Base-by-base conservation (phyloP, 2,888 invertebrate species). In the Tipula helvola region DNA sequence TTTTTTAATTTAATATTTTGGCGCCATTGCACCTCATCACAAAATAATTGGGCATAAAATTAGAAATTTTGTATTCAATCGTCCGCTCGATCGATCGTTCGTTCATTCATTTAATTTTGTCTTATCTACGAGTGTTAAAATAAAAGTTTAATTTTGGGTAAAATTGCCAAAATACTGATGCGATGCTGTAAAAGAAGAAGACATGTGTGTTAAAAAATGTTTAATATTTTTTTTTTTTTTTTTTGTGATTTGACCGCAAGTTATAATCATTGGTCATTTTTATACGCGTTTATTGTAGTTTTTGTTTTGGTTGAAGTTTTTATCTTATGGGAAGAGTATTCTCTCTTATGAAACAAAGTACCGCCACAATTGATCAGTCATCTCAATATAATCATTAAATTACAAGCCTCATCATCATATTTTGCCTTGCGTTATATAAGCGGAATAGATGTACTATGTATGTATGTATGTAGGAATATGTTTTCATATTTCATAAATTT, bases 341-440 rank as follows among this genome's bases (percentile, higher is more conserved):
- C 71, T n/a, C 71, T 28, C 52, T n/a, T 10, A 71, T 10, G 71
- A 71, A 71, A 71, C 71, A 71, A 71, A 71, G 71, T 71, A 71
- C 71, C 71, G 71, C 71, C 71, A 71, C 71, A 71, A 71, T 71
- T 71, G 71, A 71, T 71, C 71, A 71, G 71, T 71, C 71, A 71
- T 71, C 71, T 71, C 71, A 71, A 71, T 71, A 71, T 71, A 71
- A 71, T 71, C 71, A 12, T 71, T 71, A 71, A 71, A 71, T 71
- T 71, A 71, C 28, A 71, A 71, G 71, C 71, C 71, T 71, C 71
- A 71, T 71, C 71, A 71, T 28, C 71, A 71, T 71, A 71, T 71
- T 71, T 71, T 71, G 71, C 28, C 71, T 71, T 18, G 12, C 10
- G 28, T 52, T 52, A 52, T 71, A 8, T 71, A 71, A 71, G 71